Conservation (phyloP, 2,888 invertebrate genomes). For the Dioctria linearis region DNA sequence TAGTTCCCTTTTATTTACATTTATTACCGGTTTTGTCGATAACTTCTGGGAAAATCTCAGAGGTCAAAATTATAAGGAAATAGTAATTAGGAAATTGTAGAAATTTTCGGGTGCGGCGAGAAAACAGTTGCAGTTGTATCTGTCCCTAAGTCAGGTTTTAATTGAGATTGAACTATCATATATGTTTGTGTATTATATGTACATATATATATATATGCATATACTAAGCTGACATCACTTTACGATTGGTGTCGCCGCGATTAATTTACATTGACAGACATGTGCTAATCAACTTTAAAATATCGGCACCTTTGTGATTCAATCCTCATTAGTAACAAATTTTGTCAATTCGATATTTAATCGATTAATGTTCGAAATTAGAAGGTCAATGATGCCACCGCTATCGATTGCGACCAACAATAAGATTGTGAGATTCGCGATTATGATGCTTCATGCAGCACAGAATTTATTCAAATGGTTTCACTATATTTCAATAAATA, state of each 20-base stretch:
- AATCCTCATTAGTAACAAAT: slow-evolving; percentile 21
- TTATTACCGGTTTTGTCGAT: too few relatives aligned
- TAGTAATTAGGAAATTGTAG: slow-evolving; percentile 2
- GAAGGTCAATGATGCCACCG: slow-evolving; percentile 40
- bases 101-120: too few relatives aligned
- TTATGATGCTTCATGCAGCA: background rate
- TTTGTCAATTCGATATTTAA: background rate
- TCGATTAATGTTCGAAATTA: background rate
- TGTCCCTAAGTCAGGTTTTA: background rate
- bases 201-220: too few relatives aligned
- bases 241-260: background rate
- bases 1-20: too few relatives aligned
- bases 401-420: background rate
- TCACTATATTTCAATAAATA: background rate
- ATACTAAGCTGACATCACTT: background rate
- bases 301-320: slow-evolving; percentile 12
- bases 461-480: slow-evolving; percentile 27
- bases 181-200: too few relatives aligned
- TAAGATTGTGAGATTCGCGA: background rate
- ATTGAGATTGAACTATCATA: background rate
- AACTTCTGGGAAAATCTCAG: background rate
- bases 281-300: background rate
- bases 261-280: background rate
- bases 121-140: background rate
- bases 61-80: slow-evolving; percentile 9